Evolutionary conservation across 1,140 invertebrate species (phyloP), one percentile per base, ranked within the genome.

Genomic region (Drosophila arizonae): DNA sequence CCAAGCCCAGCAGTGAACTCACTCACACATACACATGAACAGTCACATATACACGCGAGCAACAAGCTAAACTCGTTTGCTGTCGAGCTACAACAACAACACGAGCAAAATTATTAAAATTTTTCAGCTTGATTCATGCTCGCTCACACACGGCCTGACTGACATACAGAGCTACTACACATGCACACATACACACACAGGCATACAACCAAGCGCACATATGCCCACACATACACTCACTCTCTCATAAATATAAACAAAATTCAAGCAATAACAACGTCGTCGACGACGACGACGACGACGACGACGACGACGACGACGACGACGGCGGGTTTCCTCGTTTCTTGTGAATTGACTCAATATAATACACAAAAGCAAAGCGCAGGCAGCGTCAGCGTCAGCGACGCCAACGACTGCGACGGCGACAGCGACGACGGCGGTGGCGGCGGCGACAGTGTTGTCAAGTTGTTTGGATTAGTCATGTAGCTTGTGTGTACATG

Each of bases 311-410:
- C 52, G 36, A 52, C 60, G 24, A 24, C 64, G 17, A 46, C 67
- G 50, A 60, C 65, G 74, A 69, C 76, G 85, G 85, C 85, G 84
- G 84, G 85, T 89, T 88, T 89, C 84, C 84, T 88, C 85, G 85
- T 88, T 88, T 88, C 84, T 88, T 89, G 76, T 89, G 85, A 88
- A 88, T 88, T 88, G 85, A 88, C 85, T 87, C 73, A 87, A 72
- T 80, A 75, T 68, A 76, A 74, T 72, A 74, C 65, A 78, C 71
- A 77, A 77, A 75, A 65, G 55, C 52, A 69, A 76, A 77, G 58
- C 60, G 66, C 64, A 74, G 60, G 69, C 73, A 76, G 41, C 64
- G 64, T 68, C 30, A 17, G 17, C 17, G 17, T 17, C 56, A 68
- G 56, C 56, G 46, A 76, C 69, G 69, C 55, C 43, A 63, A 45